These are phyloP conservation scores for Andricus quercusramuli DNA, from an alignment of 2,888 invertebrate genomes.

Conservation along the genomic window DNA sequence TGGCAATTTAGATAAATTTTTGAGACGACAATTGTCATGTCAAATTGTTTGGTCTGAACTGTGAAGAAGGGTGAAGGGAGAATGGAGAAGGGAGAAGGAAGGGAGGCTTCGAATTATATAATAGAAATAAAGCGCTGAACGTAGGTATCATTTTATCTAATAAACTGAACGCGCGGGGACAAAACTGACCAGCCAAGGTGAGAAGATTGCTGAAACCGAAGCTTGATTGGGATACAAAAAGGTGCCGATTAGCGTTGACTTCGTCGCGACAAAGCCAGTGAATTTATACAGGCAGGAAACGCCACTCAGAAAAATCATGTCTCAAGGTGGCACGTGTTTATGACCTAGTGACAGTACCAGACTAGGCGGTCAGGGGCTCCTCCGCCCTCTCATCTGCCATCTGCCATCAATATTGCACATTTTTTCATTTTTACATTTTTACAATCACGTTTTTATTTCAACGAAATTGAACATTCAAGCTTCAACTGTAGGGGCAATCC, in stretches of 20 bases:
- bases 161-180: constrained; percentile 47
- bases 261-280: constrained; percentile 58
- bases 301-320: constrained; percentile 75
- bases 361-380: neutral
- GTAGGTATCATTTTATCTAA: constrained; percentile 40
- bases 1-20: constrained; percentile 17
- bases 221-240: constrained; percentile 77
- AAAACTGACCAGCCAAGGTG: constrained; percentile 68
- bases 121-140: constrained; percentile 10
- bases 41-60: neutral
- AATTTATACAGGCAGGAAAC: constrained; percentile 71
- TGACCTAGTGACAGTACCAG: constrained; percentile 3
- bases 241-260: constrained; percentile 71
- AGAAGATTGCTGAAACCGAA: constrained; percentile 75
- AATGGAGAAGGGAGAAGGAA: too few relatives aligned
- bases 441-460: neutral
- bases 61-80: neutral
- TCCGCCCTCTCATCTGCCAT: too few relatives aligned
- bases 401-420: neutral
- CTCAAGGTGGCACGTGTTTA: constrained; percentile 70
- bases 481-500: neutral
- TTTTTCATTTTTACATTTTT: neutral
- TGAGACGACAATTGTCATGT: constrained; percentile 14
- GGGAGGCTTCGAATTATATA: constrained; percentile 18
- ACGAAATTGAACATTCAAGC: neutral